phyloP scores from a whole-genome alignment of 2,888 invertebrate genomes.

The Portevinia maculata region DNA sequence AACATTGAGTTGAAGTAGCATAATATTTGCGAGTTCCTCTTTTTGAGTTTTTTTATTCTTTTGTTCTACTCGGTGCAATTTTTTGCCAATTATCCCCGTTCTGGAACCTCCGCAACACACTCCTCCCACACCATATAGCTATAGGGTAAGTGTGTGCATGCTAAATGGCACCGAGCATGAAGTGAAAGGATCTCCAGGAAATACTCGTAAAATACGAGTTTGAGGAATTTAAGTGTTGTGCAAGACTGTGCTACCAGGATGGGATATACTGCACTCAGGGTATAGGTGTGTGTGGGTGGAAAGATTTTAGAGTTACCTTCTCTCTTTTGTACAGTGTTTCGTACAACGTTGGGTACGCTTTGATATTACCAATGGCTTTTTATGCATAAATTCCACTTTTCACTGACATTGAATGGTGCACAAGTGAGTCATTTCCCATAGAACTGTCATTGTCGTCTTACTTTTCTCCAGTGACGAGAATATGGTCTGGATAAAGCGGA shows the following conservation, averaged over 20 bases:
- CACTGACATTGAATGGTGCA: too few relatives aligned
- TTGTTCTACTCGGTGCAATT: conserved; percentile 42
- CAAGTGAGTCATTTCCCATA: too few relatives aligned
- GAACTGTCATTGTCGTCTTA: too few relatives aligned
- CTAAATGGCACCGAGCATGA: conserved; percentile 64
- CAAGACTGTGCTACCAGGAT: neutral
- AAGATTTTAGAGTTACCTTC: conserved; percentile 36
- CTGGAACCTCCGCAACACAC: conserved; percentile 12
- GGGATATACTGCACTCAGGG: conserved; percentile 8
- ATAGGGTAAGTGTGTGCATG: conserved; percentile 66
- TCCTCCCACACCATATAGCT: conserved; percentile 40
- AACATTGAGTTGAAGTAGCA: conserved; percentile 72
- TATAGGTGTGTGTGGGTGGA: conserved; percentile 12
- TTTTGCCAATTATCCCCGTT: conserved; percentile 68
- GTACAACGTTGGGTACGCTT: neutral
- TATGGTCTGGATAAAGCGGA: too few relatives aligned
- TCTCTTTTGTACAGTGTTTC: neutral
- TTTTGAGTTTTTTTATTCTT: conserved; percentile 48
- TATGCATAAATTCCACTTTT: too few relatives aligned
- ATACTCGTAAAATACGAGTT: conserved; percentile 65
- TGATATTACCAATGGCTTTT: neutral
- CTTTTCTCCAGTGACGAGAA: too few relatives aligned
- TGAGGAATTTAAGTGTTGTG: conserved; percentile 62
- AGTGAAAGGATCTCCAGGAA: conserved; percentile 57
- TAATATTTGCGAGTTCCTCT: conserved; percentile 65